Conservation (phyloP, 2,797 vertebrate species). For the Cercopithecus mitis region DNA sequence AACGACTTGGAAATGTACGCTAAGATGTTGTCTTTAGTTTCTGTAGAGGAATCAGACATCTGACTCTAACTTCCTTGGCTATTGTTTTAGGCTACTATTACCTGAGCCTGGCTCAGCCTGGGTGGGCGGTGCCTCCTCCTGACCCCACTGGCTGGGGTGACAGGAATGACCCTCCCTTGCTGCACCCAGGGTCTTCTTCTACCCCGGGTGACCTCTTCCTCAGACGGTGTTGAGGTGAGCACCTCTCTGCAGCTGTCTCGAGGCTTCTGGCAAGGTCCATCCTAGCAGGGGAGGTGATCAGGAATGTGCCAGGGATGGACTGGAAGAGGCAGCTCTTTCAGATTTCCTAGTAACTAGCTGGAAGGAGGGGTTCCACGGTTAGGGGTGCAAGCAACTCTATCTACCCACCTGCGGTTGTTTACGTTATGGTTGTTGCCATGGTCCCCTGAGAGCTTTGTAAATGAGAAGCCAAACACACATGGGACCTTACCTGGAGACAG, state of each 20-base stretch:
- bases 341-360: background rate
- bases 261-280: background rate
- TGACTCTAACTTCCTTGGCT: too few relatives aligned
- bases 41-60: too few relatives aligned
- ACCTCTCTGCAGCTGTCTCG: constrained; percentile 47
- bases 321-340: background rate
- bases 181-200: background rate
- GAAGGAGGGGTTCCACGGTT: background rate
- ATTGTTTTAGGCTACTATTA: too few relatives aligned
- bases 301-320: background rate
- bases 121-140: background rate
- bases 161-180: background rate
- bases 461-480: background rate
- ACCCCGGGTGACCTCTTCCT: background rate
- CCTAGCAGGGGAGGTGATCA: background rate
- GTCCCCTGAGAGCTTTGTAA: constrained; percentile 33
- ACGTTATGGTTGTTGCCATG: constrained; percentile 3
- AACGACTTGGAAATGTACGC: too few relatives aligned
- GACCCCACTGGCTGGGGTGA: background rate
- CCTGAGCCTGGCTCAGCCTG: background rate
- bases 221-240: background rate
- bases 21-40: too few relatives aligned
- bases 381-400: background rate
- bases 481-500: background rate
- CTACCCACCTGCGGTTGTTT: background rate